phyloP scores from a whole-genome alignment of 2,797 vertebrate genomes.

The Poeciliopsis paucimaculata region DNA sequence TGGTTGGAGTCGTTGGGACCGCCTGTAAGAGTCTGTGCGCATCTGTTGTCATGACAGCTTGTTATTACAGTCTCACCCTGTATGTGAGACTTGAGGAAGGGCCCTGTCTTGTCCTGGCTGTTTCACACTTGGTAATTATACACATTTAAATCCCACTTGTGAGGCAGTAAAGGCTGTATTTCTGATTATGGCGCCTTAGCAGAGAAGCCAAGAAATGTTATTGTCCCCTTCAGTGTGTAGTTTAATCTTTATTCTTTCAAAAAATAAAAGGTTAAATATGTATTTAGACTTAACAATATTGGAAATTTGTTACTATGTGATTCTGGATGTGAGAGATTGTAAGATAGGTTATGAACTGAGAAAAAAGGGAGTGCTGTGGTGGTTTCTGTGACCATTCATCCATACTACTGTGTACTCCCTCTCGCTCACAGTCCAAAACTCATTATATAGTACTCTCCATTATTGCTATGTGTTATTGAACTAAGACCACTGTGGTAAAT shows the following conservation, averaged over 20 bases:
- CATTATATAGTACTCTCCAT: conserved; percentile 36
- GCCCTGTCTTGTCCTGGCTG: conserved; percentile 64
- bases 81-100: conserved; percentile 60
- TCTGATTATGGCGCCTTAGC: conserved; percentile 46
- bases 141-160: conserved; percentile 55
- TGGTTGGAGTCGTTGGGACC: conserved; percentile 40
- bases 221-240: conserved; percentile 32
- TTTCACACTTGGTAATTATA: conserved; percentile 65
- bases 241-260: conserved; percentile 17
- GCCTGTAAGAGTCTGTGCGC: conserved; percentile 25
- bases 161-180: conserved; percentile 45
- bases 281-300: conserved; percentile 30
- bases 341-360: conserved; percentile 35
- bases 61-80: conserved; percentile 66
- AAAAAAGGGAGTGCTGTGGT: conserved; percentile 32
- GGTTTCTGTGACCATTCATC: conserved; percentile 44
- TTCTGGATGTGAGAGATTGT: conserved; percentile 20
- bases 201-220: conserved; percentile 32
- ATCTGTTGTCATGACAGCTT: conserved; percentile 59
- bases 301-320: conserved; percentile 41
- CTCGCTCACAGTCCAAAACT: conserved; percentile 40
- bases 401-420: conserved; percentile 29
- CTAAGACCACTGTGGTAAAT: conserved; percentile 61
- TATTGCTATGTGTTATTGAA: conserved; percentile 62
- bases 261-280: conserved; percentile 18